These are phyloP conservation scores for Drosophila leontia DNA, from an alignment of 1,140 invertebrate species.

Conservation along the genomic window DNA sequence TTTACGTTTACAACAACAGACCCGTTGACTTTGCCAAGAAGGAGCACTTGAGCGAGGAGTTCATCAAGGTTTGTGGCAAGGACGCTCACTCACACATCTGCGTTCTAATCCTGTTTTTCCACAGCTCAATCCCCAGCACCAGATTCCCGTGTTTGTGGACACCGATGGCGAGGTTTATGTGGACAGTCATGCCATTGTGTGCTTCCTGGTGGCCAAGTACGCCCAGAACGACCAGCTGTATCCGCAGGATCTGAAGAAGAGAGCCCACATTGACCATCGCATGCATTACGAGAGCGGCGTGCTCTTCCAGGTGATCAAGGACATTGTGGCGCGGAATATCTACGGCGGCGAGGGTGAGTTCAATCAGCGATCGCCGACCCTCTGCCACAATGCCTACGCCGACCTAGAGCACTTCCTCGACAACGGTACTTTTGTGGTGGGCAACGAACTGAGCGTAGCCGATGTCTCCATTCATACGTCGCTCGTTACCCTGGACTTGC, in stretches of 20 bases:
- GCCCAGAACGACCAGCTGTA: constrained; percentile 88
- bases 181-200: constrained; percentile 89
- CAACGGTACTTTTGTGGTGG: constrained; percentile 84
- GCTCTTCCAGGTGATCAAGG: constrained; percentile 85
- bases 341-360: constrained; percentile 73
- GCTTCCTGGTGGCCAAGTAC: constrained; percentile 90
- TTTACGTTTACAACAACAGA: constrained; percentile 21
- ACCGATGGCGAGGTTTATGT: constrained; percentile 87
- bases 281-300: constrained; percentile 90
- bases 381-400: constrained; percentile 85
- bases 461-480: constrained; percentile 86
- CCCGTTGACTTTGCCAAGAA: constrained; percentile 74
- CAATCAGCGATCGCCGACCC: constrained; percentile 53
- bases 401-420: constrained; percentile 86
- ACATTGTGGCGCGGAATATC: constrained; percentile 77
- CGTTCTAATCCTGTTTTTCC: constrained; percentile 1
- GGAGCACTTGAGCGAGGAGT: constrained; percentile 71
- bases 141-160: constrained; percentile 89
- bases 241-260: constrained; percentile 87
- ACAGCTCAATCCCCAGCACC: constrained; percentile 88
- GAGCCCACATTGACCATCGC: constrained; percentile 89
- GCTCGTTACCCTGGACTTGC: constrained; percentile 79
- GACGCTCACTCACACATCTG: too few relatives aligned
- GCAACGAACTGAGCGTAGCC: constrained; percentile 87
- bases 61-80: constrained; percentile 56